Evolutionary conservation across 2,113 vertebrate species (phyloP).

Genomic region (Gymnarchus niloticus): DNA sequence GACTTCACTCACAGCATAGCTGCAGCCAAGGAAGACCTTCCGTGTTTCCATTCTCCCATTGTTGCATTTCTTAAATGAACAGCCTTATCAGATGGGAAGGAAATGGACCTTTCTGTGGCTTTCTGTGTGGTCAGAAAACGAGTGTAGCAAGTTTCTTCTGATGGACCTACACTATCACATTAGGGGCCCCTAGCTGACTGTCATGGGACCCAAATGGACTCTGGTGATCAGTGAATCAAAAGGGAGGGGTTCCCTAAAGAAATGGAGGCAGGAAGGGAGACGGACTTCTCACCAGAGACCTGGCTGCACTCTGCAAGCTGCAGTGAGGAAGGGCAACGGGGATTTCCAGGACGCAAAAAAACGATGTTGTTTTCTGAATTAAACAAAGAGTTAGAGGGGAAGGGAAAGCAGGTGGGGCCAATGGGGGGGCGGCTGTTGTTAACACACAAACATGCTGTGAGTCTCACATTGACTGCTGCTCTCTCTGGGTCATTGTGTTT

Average conservation of each 20-base stretch:
- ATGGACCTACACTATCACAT: background rate
- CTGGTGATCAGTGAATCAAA: conserved; percentile 71
- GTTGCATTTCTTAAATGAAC: background rate
- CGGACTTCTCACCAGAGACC: conserved; percentile 53
- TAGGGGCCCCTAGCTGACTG: background rate
- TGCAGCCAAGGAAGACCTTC: background rate
- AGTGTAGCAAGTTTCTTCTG: background rate
- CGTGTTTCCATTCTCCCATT: background rate
- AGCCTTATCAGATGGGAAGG: background rate
- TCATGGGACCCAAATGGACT: conserved; percentile 51
- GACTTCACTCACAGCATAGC: no score
- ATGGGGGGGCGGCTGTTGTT: conserved; percentile 30
- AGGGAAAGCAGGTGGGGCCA: conserved; percentile 23
- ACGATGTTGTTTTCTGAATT: conserved; percentile 60
- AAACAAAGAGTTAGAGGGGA: conserved; percentile 43
- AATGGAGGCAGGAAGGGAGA: conserved; percentile 23
- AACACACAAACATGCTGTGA: background rate
- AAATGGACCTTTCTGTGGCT: conserved; percentile 1
- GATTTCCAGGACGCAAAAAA: conserved; percentile 50
- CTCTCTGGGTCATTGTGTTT: no score
- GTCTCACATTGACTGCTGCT: no score
- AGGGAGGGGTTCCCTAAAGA: conserved; percentile 58
- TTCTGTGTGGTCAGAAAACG: background rate
- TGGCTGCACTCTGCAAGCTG: conserved; percentile 39
- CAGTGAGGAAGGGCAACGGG: conserved; percentile 51